These are phyloP conservation scores for Phrynosoma platyrhinos DNA, from an alignment of 2,113 vertebrate genomes.

Conservation along the genomic window DNA sequence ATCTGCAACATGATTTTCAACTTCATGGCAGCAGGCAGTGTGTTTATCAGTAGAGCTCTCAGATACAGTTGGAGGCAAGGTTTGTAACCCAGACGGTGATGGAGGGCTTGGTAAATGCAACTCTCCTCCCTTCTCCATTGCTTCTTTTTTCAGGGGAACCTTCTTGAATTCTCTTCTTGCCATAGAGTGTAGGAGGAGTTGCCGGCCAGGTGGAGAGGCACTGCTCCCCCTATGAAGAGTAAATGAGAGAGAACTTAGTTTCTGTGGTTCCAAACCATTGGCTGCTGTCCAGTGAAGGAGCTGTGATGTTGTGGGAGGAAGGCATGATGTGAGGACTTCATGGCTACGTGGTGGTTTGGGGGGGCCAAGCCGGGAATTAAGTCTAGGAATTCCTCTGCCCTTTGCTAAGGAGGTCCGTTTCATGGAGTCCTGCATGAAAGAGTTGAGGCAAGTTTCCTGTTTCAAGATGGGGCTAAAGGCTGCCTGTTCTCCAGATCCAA, in stretches of 20 bases:
- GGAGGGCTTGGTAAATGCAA: not conserved
- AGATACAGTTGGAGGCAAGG: constrained; percentile 9
- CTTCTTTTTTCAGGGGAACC: not conserved
- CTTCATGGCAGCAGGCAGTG: constrained; percentile 23
- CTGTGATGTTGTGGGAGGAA: not conserved
- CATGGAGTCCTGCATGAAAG: constrained; percentile 38
- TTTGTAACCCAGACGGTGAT: not conserved
- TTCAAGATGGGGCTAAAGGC: constrained; percentile 50
- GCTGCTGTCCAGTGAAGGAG: not conserved
- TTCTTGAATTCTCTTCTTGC: not conserved
- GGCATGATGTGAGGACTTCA: not conserved
- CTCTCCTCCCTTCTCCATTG: not conserved
- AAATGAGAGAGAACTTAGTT: constrained; percentile 67
- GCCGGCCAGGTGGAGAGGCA: constrained; percentile 1
- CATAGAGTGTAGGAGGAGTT: constrained; percentile 37
- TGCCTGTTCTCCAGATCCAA: constrained; percentile 8
- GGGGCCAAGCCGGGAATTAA: not conserved
- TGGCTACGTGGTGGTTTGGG: constrained; percentile 4
- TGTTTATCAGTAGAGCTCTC: not conserved
- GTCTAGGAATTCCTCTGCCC: not conserved
- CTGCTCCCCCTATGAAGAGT: constrained; percentile 62
- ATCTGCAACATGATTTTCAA: not conserved
- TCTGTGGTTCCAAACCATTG: constrained; percentile 40
- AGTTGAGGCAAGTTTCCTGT: constrained; percentile 47
- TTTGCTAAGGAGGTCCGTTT: constrained; percentile 40